Evolutionary conservation across 2,113 vertebrate species (phyloP), one percentile per base, ranked within the genome.

Genomic region (Suncus etruscus): DNA sequence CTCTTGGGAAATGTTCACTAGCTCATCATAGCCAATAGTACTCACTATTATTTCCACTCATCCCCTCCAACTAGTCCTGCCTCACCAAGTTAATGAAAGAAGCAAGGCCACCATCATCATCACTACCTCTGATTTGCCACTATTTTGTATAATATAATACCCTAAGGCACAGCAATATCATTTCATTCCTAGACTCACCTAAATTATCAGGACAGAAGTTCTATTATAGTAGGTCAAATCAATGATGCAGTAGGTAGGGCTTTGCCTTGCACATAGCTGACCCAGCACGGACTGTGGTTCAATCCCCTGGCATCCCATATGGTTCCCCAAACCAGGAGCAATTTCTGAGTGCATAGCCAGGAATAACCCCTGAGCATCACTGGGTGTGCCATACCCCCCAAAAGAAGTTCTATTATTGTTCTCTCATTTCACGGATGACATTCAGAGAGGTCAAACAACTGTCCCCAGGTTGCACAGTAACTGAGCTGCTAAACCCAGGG

Each of bases 371-470:
- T 39, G 39, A 39, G 39, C 39, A 39, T 39, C 39, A 39, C 39
- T 5, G 39, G 39, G 39, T 39, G 39, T 39, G 39, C 39, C 39
- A 39, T 39, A 5, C 39, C 39, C 39, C 39, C 39, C 39, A 39
- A 39, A 39, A 20, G 29, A 84, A 83, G 22, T 87, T 78, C 63
- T 90, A 3, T 58, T 25, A 31, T 65, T 51, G 31, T 70, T 65
- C 79, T 65, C 79, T 68, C 24, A 87, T 66, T 86, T 94, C 50
- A 51, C 32, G 78, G 25, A 39, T 75, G 54, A 93, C 76, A 25
- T n/a, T 82, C 76, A 78, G 54, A 77, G 39, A 94, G n/a, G 50
- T 80, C 77, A 45, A 72, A 65, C 63, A 54, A 65, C 6, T 87
- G 78, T 25, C 25, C 45, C 81, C 8, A 85, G 14, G 27, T 75